Conservation (phyloP, 2,888 invertebrate genomes). For the Oasisia sp. region DNA sequence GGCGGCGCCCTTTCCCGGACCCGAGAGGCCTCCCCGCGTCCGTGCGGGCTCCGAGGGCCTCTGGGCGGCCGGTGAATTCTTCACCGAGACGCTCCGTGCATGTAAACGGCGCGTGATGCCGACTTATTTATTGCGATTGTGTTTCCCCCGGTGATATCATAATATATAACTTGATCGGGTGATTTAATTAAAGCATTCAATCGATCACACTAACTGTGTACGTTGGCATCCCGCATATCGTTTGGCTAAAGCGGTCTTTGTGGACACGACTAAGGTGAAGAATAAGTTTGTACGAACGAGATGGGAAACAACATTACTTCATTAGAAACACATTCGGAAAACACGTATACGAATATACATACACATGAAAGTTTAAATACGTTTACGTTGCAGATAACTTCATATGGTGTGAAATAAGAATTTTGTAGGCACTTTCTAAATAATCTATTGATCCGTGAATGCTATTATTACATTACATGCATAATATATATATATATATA, state of each 20-base stretch:
- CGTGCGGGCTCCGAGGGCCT: not conserved
- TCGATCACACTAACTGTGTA: not conserved
- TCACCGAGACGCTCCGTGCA: not conserved
- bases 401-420: too few species aligned
- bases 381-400: too few species aligned
- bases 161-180: not conserved
- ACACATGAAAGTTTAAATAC: too few species aligned
- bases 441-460: too few species aligned
- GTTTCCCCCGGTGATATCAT: not conserved
- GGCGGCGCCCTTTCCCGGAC: not conserved
- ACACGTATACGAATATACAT: too few species aligned
- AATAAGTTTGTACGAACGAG: not conserved
- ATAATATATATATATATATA: too few species aligned
- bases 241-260: not conserved
- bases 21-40: not conserved
- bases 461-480: too few species aligned
- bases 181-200: not conserved
- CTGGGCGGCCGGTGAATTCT: not conserved
- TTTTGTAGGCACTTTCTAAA: too few species aligned
- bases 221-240: not conserved
- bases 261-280: not conserved
- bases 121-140: not conserved
- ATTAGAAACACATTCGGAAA: too few species aligned
- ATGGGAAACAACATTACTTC: not conserved
- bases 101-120: not conserved